A percentile compares a stretch with the other conserved stretches of the same genome.
These are phyloP conservation scores for Tuta absoluta DNA, from an alignment of 2,888 invertebrate genomes.

Conservation along the genomic window DNA sequence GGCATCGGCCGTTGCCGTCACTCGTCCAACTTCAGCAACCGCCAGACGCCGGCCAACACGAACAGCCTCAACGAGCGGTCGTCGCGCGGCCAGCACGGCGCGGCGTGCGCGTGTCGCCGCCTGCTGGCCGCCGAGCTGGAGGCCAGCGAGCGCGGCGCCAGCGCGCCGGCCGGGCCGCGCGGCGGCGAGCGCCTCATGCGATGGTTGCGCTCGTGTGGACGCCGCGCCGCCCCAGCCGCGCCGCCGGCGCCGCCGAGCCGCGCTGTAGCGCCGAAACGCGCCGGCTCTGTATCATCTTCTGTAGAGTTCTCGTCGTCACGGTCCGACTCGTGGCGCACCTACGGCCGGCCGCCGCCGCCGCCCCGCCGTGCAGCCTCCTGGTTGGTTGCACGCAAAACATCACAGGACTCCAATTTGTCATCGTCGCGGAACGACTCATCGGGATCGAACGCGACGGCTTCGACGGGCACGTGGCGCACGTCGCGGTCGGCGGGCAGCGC, in stretches of 20 bases:
- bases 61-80: constrained; percentile 91
- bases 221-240: constrained; percentile 46
- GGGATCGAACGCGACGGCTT: constrained; percentile 93
- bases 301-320: constrained; percentile 94
- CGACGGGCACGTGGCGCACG: constrained; percentile 94
- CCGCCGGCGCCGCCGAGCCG: constrained; percentile 40
- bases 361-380: constrained; percentile 92
- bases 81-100: constrained; percentile 85
- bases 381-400: constrained; percentile 94
- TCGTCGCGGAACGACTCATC: constrained; percentile 95
- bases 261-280: constrained; percentile 72
- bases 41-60: constrained; percentile 93
- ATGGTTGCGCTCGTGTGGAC: constrained; percentile 35
- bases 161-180: constrained; percentile 66
- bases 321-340: constrained; percentile 93
- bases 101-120: constrained; percentile 82
- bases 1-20: constrained; percentile 93
- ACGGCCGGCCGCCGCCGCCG: constrained; percentile 89
- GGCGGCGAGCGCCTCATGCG: constrained; percentile 41
- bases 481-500: constrained; percentile 90
- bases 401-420: constrained; percentile 94
- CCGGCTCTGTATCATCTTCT: constrained; percentile 92
- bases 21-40: constrained; percentile 92
- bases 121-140: constrained; percentile 80
- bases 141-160: constrained; percentile 44